Evolutionary conservation across 1,140 invertebrate genomes (phyloP).

Genomic region (Anagrus nilaparvatae): DNA sequence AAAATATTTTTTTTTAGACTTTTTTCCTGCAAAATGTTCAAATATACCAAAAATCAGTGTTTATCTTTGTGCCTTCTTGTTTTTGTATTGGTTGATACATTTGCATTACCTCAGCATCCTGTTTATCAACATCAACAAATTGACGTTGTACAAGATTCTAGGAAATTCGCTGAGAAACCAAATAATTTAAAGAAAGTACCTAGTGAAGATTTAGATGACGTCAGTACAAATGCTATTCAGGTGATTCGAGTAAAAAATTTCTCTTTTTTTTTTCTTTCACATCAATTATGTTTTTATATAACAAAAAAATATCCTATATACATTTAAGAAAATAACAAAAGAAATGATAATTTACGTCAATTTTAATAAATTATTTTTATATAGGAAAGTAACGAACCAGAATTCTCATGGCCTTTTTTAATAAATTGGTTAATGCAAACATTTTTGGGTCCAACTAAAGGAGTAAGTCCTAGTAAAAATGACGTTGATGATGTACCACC

Average conservation of each 20-base stretch:
- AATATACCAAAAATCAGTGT: slow-evolving; percentile 30
- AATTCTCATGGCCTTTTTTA: slow-evolving; percentile 79
- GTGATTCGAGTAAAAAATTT: too few species aligned
- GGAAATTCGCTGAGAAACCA: slow-evolving; percentile 78
- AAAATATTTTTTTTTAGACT: too few species aligned
- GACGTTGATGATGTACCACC: slow-evolving; percentile 57
- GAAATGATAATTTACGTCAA: not conserved
- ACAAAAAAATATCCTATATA: too few species aligned
- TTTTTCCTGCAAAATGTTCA: slow-evolving; percentile 35
- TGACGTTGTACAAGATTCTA: slow-evolving; percentile 39
- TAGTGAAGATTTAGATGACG: slow-evolving; percentile 68
- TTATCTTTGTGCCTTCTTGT: slow-evolving; percentile 31
- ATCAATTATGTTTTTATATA: too few species aligned
- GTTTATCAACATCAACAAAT: slow-evolving; percentile 32
- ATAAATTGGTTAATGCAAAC: slow-evolving; percentile 78
- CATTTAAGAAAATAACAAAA: slow-evolving; percentile 4
- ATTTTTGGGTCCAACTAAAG: slow-evolving; percentile 55
- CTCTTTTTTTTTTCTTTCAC: too few species aligned
- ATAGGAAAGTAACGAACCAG: slow-evolving; percentile 46
- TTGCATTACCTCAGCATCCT: slow-evolving; percentile 33
- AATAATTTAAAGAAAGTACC: slow-evolving; percentile 80
- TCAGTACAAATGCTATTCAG: slow-evolving; percentile 68
- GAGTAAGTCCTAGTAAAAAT: slow-evolving; percentile 65
- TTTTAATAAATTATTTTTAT: slow-evolving; percentile 19
- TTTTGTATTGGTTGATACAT: slow-evolving; percentile 34